phyloP scores from a whole-genome alignment of 30 jellyfish, hydroid and myxozoan species.

The Calvadosia cruxmelitensis region DNA sequence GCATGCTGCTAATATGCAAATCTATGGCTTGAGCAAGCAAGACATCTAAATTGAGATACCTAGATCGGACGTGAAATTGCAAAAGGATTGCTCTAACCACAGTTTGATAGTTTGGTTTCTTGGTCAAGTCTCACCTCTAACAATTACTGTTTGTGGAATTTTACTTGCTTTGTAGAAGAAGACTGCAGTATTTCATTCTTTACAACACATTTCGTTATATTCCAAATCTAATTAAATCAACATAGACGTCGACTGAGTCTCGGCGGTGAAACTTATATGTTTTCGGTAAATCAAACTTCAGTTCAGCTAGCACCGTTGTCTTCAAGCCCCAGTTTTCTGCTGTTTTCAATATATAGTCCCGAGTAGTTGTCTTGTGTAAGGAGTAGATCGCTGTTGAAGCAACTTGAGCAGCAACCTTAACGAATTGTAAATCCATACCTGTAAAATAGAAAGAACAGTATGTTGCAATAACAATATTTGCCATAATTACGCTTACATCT shows the following conservation, averaged over 20 bases:
- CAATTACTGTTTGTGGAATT: too few species aligned
- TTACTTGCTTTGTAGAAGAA: too few species aligned
- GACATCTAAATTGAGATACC: too few species aligned
- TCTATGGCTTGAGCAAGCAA: too few species aligned
- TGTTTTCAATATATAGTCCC: constrained; percentile 52
- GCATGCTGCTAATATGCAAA: too few species aligned
- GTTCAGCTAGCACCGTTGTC: constrained; percentile 76
- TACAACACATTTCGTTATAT: too few species aligned
- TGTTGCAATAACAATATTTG: background rate
- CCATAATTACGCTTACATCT: too few species aligned
- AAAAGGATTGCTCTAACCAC: too few species aligned
- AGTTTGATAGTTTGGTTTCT: too few species aligned
- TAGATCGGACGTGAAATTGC: too few species aligned
- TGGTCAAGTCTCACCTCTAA: too few species aligned
- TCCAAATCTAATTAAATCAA: constrained; percentile 71
- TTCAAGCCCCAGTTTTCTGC: constrained; percentile 68
- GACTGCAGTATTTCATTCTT: too few species aligned
- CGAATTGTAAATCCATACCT: constrained; percentile 73
- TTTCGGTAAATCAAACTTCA: constrained; percentile 67
- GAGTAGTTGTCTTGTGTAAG: constrained; percentile 77
- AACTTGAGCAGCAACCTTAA: constrained; percentile 43
- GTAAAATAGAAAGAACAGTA: background rate
- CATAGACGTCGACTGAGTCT: constrained; percentile 65
- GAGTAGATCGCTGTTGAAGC: constrained; percentile 63
- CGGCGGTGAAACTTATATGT: constrained; percentile 67